Conservation (phyloP, 2,113 vertebrate genomes). For the Nanorana parkeri region DNA sequence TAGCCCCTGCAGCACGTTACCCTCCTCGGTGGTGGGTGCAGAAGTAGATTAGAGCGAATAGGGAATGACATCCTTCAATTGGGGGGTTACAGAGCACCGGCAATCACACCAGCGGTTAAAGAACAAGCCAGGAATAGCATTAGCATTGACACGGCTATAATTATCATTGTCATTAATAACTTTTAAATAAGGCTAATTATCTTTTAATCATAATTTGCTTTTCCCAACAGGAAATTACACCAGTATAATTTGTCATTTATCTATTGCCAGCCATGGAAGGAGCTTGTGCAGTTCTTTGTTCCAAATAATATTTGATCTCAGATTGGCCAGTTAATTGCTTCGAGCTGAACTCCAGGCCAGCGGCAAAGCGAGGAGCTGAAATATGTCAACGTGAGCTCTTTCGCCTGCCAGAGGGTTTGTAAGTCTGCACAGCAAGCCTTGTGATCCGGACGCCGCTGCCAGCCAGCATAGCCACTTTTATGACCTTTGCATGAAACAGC, state of each 20-base stretch:
- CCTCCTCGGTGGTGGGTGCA: neutral
- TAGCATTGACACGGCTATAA: constrained; percentile 16
- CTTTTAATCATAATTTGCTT: constrained; percentile 14
- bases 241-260: constrained; percentile 13
- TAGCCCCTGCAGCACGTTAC: no score
- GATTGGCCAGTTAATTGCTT: no score
- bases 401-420: no score
- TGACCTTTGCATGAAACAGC: no score
- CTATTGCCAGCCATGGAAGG: neutral
- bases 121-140: neutral
- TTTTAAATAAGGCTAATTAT: neutral
- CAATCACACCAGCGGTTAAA: neutral
- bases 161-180: constrained; percentile 23
- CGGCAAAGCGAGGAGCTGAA: no score
- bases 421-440: no score
- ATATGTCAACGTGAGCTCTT: no score
- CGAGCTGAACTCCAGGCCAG: no score
- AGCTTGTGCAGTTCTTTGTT: neutral
- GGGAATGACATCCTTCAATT: neutral
- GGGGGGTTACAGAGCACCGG: neutral
- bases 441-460: no score
- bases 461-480: no score
- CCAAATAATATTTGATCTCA: neutral
- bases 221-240: constrained; percentile 5
- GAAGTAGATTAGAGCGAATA: no score